Base-by-base conservation (phyloP, 2,888 invertebrate genomes). In the Pachymerium ferrugineum region DNA sequence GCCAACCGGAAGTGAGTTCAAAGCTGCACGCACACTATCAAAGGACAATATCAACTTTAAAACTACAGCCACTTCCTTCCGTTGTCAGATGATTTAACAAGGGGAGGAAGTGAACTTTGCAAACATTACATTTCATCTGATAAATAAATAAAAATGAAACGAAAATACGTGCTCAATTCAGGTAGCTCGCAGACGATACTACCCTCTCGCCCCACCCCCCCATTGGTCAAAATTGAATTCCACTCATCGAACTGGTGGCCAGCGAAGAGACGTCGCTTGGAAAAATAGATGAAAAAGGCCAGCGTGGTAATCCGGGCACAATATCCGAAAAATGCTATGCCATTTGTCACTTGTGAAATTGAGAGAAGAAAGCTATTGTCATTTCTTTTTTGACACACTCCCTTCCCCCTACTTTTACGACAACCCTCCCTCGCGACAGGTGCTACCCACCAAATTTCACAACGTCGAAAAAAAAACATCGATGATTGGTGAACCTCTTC, bases 281-380 rank as follows among this genome's bases (percentile, higher is more conserved):
- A 54, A 25, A 54, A 54, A 54, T 54, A 54, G 54, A 54, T 54
- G 54, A 54, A 54, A 54, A 54, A 54, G 54, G 54, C 22, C 54
- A 54, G 25, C 54, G 14, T 22, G 25, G 54, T 54, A 54, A 54
- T 54, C 54, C 54, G 3, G 22, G 54, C 54, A 54, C 54, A 54
- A 54, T 54, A 25, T 54, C 54, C 54, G 54, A 54, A 25, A 54
- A 54, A 54, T 54, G 54, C 54, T 54, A 25, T 22, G 54, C 54
- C 54, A 54, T 54, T 54, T 54, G 54, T 54, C 54, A 54, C 54
- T 54, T 54, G 54, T 54, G 54, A 54, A 54, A 54, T 54, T 54
- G 54, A 54, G 54, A 54, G 54, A 54, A 54, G 54, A 54, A 54
- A 54, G 54, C 54, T 25, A 54, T 54, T 54, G 54, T 54, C 54